Evolutionary conservation across 2,888 invertebrate species (phyloP).

Genomic region (Caenorhabditis macrosperma): DNA sequence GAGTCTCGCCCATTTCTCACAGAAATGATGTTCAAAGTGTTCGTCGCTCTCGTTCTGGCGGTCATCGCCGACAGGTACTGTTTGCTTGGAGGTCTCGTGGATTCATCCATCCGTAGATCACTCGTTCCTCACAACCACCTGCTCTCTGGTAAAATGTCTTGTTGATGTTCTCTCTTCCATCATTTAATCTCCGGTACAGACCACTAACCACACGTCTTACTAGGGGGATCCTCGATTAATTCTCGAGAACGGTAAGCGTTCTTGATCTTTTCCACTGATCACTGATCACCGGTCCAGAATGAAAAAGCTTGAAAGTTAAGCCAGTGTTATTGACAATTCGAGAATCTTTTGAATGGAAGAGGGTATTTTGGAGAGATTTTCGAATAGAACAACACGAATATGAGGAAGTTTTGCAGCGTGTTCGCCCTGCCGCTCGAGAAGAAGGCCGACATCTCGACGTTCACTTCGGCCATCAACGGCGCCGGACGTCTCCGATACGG

Average conservation of each 20-base stretch:
- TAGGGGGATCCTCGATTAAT: background rate
- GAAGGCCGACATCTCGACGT: conserved; percentile 66
- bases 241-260: background rate
- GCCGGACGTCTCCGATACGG: conserved; percentile 73
- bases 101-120: too few relatives aligned
- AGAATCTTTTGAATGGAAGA: background rate
- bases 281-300: background rate
- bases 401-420: conserved; percentile 26
- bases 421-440: conserved; percentile 57
- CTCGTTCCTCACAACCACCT: too few relatives aligned
- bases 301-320: background rate
- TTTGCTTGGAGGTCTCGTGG: too few relatives aligned
- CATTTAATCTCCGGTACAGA: too few relatives aligned
- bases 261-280: background rate
- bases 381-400: background rate
- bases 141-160: too few relatives aligned
- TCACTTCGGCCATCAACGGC: conserved; percentile 69
- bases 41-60: conserved; percentile 32
- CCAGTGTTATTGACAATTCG: background rate
- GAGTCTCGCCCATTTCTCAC: conserved; percentile 6
- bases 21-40: conserved; percentile 33
- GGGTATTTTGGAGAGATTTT: background rate
- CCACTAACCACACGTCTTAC: too few relatives aligned
- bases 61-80: conserved; percentile 22
- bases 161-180: too few relatives aligned